Base-by-base conservation (phyloP, 2,888 invertebrate species). In the Stenichneumon culpator region DNA sequence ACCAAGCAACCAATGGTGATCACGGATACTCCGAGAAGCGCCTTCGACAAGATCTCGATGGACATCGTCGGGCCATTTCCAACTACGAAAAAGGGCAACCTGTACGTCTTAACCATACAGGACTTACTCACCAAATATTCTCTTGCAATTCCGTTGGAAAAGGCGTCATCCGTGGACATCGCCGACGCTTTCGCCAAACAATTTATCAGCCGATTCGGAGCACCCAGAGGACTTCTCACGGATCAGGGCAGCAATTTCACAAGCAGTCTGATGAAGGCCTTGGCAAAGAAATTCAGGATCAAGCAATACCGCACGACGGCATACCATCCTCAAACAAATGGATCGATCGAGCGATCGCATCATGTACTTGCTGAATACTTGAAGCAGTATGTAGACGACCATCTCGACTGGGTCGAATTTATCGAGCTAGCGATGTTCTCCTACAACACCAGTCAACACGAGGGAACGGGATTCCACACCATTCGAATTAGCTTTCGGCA, bases 401-500 rank as follows among this genome's bases (percentile, higher is more conserved):
- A 79, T 0, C 83, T 52, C 6, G 78, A 84, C 11, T 87, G 89
- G 86, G 86, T 86, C n/a, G 70, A 82, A 32, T 87, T 68, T 50
- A 2, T 88, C 0, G 68, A 80, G 0, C 1, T 87, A 3, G 87
- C 84, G 0, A 84, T 75, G 77, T 68, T 82, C 25, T 82, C 82
- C 0, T 87, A 86, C n/a, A 89, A 89, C 44, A 86, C 84, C 0
- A 87, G 87, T 36, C 52, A 32, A 9, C 84, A 87, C 52, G 82
- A 84, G n/a, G 79, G 82, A 3, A 87, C 84, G 1, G 83, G 84
- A 5, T 84, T 69, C 36, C 36, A 83, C 86, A 7, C 83, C 87
- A 0, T 72, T 77, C 19, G 82, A 89, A 9, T 28, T 88, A 25
- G 83, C 87, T 11, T 86, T 86, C 7, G 87, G 87, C 0, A 72